These are phyloP conservation scores for Heliconius melpomene DNA, from an alignment of 1,140 invertebrate species.

Conservation along the genomic window DNA sequence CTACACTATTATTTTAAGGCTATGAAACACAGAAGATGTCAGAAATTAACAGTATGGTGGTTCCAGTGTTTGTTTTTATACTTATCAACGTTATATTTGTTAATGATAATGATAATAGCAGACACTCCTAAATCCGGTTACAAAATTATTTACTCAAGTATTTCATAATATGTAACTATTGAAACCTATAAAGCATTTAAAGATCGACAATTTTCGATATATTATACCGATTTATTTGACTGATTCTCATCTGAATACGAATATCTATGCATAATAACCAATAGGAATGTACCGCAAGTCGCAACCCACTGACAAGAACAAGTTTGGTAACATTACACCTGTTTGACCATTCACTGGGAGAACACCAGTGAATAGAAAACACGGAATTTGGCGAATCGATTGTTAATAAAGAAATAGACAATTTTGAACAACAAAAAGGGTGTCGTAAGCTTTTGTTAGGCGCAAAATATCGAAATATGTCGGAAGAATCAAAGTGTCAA, in stretches of 20 bases:
- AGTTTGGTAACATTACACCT: constrained; percentile 47
- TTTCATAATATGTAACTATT: not conserved
- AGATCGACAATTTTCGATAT: constrained; percentile 1
- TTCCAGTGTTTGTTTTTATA: constrained; percentile 3
- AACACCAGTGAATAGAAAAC: constrained; percentile 31
- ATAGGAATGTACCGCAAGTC: constrained; percentile 41
- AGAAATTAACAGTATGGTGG: not conserved
- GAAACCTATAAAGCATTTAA: not conserved
- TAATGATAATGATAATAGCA: constrained; percentile 24
- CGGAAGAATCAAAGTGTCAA: too few relatives aligned
- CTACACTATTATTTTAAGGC: not conserved
- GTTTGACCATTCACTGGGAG: constrained; percentile 42
- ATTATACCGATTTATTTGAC: not conserved
- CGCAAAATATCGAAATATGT: not conserved
- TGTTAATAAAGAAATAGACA: constrained; percentile 32
- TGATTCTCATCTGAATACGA: constrained; percentile 28
- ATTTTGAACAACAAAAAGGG: not conserved
- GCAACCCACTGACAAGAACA: constrained; percentile 38
- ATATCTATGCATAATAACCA: constrained; percentile 31
- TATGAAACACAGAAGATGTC: not conserved
- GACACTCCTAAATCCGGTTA: constrained; percentile 45
- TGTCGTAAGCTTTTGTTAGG: constrained; percentile 8
- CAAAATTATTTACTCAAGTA: constrained; percentile 27
- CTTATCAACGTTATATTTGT: constrained; percentile 24
- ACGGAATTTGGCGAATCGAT: constrained; percentile 31